phyloP scores from a whole-genome alignment of 2,113 vertebrate genomes.

The Myxocyprinus asiaticus region DNA sequence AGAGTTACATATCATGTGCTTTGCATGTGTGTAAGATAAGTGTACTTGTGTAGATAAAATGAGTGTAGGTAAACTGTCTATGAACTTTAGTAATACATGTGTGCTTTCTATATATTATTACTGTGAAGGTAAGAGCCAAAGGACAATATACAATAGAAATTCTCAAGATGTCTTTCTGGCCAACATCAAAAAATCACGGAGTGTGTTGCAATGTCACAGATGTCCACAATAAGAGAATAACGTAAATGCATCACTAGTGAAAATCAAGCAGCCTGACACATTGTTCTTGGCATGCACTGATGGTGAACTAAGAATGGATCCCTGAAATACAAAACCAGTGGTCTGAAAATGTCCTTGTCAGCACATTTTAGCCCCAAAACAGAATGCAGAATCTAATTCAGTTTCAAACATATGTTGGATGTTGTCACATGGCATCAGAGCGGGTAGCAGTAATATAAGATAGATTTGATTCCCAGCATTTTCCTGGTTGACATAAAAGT shows the following conservation, averaged over 20 bases:
- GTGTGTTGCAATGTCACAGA: conserved; percentile 13
- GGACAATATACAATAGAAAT: conserved; percentile 36
- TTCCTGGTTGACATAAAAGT: background rate
- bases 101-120: conserved; percentile 24
- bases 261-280: background rate
- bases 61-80: conserved; percentile 39
- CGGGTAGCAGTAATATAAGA: background rate
- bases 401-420: background rate
- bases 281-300: conserved; percentile 21
- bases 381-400: background rate
- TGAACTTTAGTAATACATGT: conserved; percentile 15
- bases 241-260: conserved; percentile 23
- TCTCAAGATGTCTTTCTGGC: conserved; percentile 6
- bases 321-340: background rate
- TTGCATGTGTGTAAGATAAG: too few relatives aligned
- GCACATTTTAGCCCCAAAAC: background rate
- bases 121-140: background rate
- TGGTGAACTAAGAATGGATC: too few relatives aligned
- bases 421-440: background rate
- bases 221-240: conserved; percentile 15
- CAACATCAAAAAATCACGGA: conserved; percentile 27
- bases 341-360: background rate
- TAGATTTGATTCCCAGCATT: background rate
- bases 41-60: background rate
- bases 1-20: too few relatives aligned